Percentiles rank a stretch among this genome's conserved stretches.
phyloP scores from a whole-genome alignment of 2,113 vertebrate genomes.

The Alligator sinensis region DNA sequence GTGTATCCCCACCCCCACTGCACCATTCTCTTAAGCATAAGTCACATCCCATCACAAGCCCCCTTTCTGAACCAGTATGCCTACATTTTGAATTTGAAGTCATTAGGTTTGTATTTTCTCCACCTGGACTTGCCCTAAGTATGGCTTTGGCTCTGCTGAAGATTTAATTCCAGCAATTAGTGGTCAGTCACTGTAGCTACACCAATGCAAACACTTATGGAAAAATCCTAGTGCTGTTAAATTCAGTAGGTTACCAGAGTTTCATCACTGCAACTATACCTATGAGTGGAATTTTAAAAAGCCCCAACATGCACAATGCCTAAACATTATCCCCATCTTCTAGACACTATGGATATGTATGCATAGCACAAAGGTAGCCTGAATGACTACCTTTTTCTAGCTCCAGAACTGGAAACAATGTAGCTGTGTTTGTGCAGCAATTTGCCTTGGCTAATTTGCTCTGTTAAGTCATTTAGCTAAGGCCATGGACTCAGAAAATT shows the following conservation, averaged over 20 bases:
- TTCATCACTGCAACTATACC: too few relatives aligned
- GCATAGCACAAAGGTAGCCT: too few relatives aligned
- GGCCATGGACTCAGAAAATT: not conserved
- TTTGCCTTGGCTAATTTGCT: too few relatives aligned
- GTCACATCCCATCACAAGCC: too few relatives aligned
- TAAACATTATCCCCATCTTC: rapidly evolving
- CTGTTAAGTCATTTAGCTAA: not conserved
- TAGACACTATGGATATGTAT: too few relatives aligned
- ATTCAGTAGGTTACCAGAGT: not conserved
- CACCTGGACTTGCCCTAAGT: not conserved
- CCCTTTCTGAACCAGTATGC: too few relatives aligned
- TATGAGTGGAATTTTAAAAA: not conserved
- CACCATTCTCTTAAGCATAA: too few relatives aligned
- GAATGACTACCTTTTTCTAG: too few relatives aligned
- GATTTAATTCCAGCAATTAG: not conserved
- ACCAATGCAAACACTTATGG: not conserved
- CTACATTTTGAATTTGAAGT: too few relatives aligned
- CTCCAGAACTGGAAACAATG: too few relatives aligned
- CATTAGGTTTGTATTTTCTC: not conserved
- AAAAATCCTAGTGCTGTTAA: not conserved
- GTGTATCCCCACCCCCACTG: too few relatives aligned
- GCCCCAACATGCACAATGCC: not conserved
- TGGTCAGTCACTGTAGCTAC: not conserved
- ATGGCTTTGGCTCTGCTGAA: not conserved
- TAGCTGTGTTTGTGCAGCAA: too few relatives aligned